These are phyloP conservation scores for Rhinolophus sinicus DNA, from an alignment of 2,113 vertebrate species.

Conservation along the genomic window DNA sequence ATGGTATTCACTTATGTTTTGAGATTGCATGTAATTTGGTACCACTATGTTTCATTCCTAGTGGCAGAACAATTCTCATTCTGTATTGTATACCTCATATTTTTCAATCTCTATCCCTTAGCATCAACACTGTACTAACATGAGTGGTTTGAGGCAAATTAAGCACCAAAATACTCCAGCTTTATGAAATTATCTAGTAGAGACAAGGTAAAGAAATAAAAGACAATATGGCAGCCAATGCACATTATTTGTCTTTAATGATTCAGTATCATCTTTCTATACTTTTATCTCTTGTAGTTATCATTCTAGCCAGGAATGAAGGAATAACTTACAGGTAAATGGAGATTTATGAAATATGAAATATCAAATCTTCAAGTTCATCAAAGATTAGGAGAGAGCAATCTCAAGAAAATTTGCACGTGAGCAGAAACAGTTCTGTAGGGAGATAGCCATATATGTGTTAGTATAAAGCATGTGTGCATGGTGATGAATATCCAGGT, in stretches of 20 bases:
- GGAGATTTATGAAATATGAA: not conserved
- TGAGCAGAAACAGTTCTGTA: not conserved
- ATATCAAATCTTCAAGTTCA: not conserved
- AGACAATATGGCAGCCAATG: not conserved
- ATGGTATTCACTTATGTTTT: not conserved
- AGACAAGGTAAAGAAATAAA: not conserved
- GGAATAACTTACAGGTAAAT: not conserved
- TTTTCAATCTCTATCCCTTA: conserved; percentile 34
- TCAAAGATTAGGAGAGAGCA: not conserved
- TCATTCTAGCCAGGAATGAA: not conserved
- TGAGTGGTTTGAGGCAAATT: not conserved
- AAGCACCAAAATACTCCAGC: not conserved
- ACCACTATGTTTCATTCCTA: conserved; percentile 34
- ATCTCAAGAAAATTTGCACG: not conserved
- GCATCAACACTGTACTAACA: not conserved
- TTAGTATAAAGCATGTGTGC: not conserved
- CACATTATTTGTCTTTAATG: not conserved
- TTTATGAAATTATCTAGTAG: conserved; percentile 18
- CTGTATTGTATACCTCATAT: not conserved
- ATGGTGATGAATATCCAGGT: not conserved
- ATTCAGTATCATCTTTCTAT: not conserved
- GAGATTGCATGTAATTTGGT: not conserved
- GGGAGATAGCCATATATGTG: not conserved
- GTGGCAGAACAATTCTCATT: not conserved
- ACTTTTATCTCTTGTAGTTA: not conserved